Base-by-base conservation (phyloP, 2,797 vertebrate species). In the Leptoclinus maculatus region DNA sequence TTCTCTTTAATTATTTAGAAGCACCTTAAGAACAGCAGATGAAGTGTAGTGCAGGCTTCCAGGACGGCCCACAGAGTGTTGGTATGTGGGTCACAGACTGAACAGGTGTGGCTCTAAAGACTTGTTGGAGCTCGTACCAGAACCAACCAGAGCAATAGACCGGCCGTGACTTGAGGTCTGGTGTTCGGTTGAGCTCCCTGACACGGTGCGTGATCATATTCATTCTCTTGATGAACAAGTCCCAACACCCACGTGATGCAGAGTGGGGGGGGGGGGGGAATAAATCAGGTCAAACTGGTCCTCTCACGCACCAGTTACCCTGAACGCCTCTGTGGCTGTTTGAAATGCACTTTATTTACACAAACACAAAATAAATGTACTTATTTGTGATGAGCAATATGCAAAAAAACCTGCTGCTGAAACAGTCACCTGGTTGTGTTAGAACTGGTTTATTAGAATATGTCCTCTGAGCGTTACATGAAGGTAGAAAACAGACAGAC, bases 221-320 rank as follows among this genome's bases (percentile, higher is more conserved):
- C 77, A 79, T 43, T 58, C 71, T 10, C 39, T 7, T 9, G n/a
- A 32, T 68, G 41, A 57, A 11, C 34, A 14, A 21, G 76, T 53
- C 67, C 66, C n/a, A n/a, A 23, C 1, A 17, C 29, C 66, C 81
- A 79, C 75, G 69, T 79, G 86, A 86, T 47, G 7, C 66, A 47
- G 60, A 49, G n/a, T 29, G 19, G 45, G 45, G 1, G n/a, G 34
- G 19, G 45, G 45, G 1, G 45, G 8, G 3, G 49, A 19, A n/a
- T 12, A 38, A 87, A 82, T 87, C 88, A 76, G 83, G 91, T 86
- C 85, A 76, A 32, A 89, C 90, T 32, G 71, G 89, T 88, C 87
- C 54, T 47, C 47, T 66, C 39, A 39, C 3, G 43, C 2, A 59
- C 66, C 71, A 66, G 38, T 4, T 0, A 6, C 5, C 74, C 41